phyloP scores from a whole-genome alignment of 2,797 vertebrate genomes.

The Notolabrus celidotus region DNA sequence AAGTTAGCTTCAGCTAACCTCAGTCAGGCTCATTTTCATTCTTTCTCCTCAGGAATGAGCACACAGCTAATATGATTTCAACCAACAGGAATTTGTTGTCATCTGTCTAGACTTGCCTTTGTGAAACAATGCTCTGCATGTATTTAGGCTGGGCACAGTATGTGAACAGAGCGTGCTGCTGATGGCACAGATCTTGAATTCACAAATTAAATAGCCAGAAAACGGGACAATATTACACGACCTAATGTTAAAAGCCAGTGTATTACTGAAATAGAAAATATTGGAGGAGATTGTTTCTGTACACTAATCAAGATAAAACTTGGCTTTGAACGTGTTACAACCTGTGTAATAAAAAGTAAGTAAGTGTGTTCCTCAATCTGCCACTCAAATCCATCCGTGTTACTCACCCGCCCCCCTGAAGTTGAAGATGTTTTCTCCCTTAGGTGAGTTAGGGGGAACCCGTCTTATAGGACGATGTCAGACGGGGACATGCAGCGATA shows the following conservation, averaged over 20 bases:
- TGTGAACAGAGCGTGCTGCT: conserved; percentile 26
- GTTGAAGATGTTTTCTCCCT: conserved; percentile 78
- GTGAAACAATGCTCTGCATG: neutral
- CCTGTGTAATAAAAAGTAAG: no score
- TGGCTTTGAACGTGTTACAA: no score
- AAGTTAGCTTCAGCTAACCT: conserved; percentile 17
- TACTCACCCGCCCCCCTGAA: conserved; percentile 72
- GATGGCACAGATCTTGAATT: conserved; percentile 3
- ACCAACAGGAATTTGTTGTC: conserved; percentile 42
- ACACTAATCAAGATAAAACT: no score
- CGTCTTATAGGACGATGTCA: conserved; percentile 82
- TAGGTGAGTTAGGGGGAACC: conserved; percentile 70
- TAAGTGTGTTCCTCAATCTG: no score
- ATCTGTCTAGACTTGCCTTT: conserved; percentile 57
- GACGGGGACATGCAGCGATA: conserved; percentile 86
- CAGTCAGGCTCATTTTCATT: conserved; percentile 32
- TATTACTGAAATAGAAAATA: no score
- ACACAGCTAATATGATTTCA: conserved; percentile 47
- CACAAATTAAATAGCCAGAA: neutral
- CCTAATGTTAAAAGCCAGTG: no score
- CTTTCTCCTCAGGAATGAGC: conserved; percentile 8
- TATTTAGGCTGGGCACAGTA: neutral
- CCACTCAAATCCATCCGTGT: neutral
- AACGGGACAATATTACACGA: no score
- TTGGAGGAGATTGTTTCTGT: no score